These are phyloP conservation scores for Columbina picui DNA, from an alignment of 2,113 vertebrate genomes.

Conservation along the genomic window DNA sequence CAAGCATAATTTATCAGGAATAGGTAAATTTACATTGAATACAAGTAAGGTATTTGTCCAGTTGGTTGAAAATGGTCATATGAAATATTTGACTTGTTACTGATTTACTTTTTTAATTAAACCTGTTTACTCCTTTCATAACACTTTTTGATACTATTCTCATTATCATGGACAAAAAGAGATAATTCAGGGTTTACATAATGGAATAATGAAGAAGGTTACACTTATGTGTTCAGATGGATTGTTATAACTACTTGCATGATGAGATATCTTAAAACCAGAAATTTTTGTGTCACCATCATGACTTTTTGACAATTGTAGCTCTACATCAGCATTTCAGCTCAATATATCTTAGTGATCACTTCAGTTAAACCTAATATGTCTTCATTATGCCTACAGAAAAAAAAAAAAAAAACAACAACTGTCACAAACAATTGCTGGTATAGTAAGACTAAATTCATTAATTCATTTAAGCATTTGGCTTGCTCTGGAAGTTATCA, in stretches of 20 bases:
- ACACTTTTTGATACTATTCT: background rate
- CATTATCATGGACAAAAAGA: background rate
- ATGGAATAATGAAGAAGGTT: background rate
- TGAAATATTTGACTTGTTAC: background rate
- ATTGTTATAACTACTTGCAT: background rate
- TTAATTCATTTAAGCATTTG: background rate
- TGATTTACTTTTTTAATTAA: background rate
- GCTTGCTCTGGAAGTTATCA: background rate
- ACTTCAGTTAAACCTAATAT: slow-evolving; percentile 40
- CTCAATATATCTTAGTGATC: background rate
- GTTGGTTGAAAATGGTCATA: background rate
- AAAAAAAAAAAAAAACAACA: background rate
- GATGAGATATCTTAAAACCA: slow-evolving; percentile 4
- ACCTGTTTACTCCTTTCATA: background rate
- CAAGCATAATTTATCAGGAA: background rate
- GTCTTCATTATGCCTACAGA: slow-evolving; percentile 20
- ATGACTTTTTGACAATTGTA: slow-evolving; percentile 5
- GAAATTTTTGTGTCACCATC: background rate
- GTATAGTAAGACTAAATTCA: background rate
- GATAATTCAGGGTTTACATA: background rate
- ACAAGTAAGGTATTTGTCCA: background rate
- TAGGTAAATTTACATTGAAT: background rate
- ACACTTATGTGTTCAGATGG: background rate
- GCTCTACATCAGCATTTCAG: background rate
- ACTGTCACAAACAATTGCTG: background rate